Percentiles rank a stretch among this genome's conserved stretches.
phyloP scores from a whole-genome alignment of 2,888 invertebrate genomes.

The Harpalus rufipes region DNA sequence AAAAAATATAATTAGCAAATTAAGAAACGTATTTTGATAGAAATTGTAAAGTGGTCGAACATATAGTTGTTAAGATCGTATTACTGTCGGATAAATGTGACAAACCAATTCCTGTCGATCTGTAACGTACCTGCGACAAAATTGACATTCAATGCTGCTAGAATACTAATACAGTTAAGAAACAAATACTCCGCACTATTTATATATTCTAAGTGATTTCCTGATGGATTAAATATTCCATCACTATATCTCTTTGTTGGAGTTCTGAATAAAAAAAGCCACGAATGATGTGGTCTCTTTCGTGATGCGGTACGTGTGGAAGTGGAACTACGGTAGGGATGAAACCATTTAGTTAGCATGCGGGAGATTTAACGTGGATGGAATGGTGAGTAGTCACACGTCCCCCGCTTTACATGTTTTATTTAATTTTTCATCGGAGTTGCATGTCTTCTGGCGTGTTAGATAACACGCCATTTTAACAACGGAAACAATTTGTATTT shows the following conservation, averaged over 20 bases:
- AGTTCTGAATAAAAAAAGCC: slow-evolving; percentile 2
- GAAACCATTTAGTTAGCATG: slow-evolving; percentile 29
- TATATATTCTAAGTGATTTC: slow-evolving; percentile 1
- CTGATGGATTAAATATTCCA: neutral
- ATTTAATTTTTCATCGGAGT: slow-evolving; percentile 54
- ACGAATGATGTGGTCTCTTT: slow-evolving; percentile 7
- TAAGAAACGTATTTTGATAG: too few species aligned
- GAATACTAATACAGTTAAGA: neutral
- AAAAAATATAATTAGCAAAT: too few species aligned
- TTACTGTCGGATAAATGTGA: too few species aligned
- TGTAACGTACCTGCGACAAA: too few species aligned
- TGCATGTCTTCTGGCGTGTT: slow-evolving; percentile 41
- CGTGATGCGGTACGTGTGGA: neutral
- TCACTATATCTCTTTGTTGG: slow-evolving; percentile 2
- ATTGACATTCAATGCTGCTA: neutral
- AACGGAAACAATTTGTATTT: slow-evolving; percentile 50
- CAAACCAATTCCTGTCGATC: too few species aligned
- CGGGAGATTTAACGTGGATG: slow-evolving; percentile 18
- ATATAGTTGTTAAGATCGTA: too few species aligned
- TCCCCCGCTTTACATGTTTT: slow-evolving; percentile 38
- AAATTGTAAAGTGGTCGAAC: too few species aligned
- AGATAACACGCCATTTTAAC: slow-evolving; percentile 41
- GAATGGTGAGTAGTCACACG: slow-evolving; percentile 38
- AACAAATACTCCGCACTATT: neutral
- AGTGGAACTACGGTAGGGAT: neutral